Percentiles rank a stretch among this genome's conserved stretches.
phyloP scores from a whole-genome alignment of 2,797 vertebrate genomes.

The Hemibagrus guttatus region DNA sequence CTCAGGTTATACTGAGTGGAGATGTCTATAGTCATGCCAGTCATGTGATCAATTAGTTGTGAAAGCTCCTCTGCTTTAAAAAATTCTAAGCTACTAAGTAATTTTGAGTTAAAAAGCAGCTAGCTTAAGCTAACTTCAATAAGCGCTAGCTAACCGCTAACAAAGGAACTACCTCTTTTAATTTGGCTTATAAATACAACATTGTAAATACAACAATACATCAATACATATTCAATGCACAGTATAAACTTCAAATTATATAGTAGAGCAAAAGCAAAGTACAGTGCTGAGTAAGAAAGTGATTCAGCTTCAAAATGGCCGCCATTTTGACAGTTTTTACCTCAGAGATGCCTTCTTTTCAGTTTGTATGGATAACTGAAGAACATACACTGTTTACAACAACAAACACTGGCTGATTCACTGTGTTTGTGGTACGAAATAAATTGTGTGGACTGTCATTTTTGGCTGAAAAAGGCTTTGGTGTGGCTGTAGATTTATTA shows the following conservation, averaged over 20 bases:
- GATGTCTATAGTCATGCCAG: background rate
- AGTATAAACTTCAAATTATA: background rate
- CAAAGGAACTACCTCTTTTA: background rate
- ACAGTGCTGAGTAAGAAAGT: background rate
- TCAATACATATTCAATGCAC: background rate
- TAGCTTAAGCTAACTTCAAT: too few species aligned
- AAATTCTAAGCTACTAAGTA: too few species aligned
- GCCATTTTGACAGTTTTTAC: background rate
- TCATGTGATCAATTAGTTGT: background rate
- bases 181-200: background rate
- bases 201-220: background rate
- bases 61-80: too few species aligned
- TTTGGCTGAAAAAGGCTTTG: background rate
- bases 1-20: background rate
- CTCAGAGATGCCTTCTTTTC: background rate
- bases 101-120: too few species aligned
- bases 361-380: background rate
- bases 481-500: conserved; percentile 29
- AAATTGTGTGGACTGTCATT: background rate
- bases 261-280: background rate
- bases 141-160: background rate
- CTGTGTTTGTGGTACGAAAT: background rate
- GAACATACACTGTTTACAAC: background rate
- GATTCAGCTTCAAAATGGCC: background rate
- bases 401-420: background rate